Base-by-base conservation (phyloP, 2,113 vertebrate genomes). In the Macquaria ambigua region DNA sequence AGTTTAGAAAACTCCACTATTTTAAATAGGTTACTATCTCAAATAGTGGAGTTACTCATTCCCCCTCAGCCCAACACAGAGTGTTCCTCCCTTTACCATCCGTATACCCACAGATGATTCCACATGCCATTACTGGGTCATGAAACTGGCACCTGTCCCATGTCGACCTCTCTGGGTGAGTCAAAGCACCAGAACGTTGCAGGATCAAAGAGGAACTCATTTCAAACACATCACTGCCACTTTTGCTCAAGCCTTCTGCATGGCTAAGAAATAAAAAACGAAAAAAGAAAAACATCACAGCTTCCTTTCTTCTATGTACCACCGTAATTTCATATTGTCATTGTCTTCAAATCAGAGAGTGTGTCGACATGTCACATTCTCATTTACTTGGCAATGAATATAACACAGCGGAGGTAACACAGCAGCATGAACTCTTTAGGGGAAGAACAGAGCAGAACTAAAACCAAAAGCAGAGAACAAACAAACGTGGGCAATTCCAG, bases 161-260 rank as follows among this genome's bases (percentile, higher is more conserved):
- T 9, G 70, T 72, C 75, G 50, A 87, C 81, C 81, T 37, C 70
- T 25, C 56, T 1, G 64, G 77, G 79, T 46, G 68, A 86, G 39
- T 77, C 75, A 55, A 50, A 85, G 80, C 72, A 52, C 7, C 55
- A 55, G 74, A 79, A 70, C 61, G 82, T 70, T 4, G 31, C 67
- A n/a, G 62, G 74, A 89, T 87, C 79, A 91, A 87, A 87, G 82
- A 82, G 58, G 58, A 80, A 43, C 31, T 52, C 11, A 20, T 86
- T 81, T 71, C 76, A 74, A 83, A 85, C 31, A 64, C 67, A 23
- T 63, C 56, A 10, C 31, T 2, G 31, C 46, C 20, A 11, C 11
- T 12, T 79, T 63, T 84, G 64, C 48, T 76, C 21, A 67, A 85
- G 48, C 18, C 46, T 63, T 80, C 75, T 53, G 61, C 82, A 62